Evolutionary conservation across 1,140 invertebrate genomes (phyloP).

Genomic region (Drosophila virilis): DNA sequence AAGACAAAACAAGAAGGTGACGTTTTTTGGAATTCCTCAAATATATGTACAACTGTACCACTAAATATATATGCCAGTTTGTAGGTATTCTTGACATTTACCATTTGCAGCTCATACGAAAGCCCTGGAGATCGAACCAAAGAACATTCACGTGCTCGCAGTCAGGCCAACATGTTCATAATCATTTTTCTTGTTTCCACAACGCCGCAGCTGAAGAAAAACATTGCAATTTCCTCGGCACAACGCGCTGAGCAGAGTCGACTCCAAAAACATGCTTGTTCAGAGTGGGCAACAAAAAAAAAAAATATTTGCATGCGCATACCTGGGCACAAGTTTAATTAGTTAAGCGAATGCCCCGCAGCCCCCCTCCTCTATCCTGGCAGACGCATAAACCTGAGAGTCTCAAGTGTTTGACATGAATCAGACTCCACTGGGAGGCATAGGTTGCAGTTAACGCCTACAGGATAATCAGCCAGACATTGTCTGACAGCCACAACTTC

Average conservation of each 20-base stretch:
- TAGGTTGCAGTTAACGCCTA: constrained; percentile 70
- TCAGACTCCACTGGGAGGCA: constrained; percentile 62
- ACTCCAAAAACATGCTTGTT: constrained; percentile 18
- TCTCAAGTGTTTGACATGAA: constrained; percentile 40
- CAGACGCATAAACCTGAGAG: constrained; percentile 41
- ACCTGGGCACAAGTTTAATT: constrained; percentile 74
- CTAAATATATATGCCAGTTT: too few relatives aligned
- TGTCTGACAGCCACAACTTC: constrained; percentile 72
- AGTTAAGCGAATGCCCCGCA: constrained; percentile 51
- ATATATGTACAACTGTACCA: too few relatives aligned
- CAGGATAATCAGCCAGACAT: constrained; percentile 45
- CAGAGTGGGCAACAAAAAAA: constrained; percentile 5
- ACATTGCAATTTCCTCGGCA: constrained; percentile 62
- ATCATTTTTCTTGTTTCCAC: constrained; percentile 71
- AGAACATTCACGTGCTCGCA: constrained; percentile 9
- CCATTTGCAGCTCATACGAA: neutral
- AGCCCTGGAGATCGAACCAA: neutral
- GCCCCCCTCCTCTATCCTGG: neutral
- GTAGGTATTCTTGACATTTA: neutral
- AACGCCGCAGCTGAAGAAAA: constrained; percentile 36
- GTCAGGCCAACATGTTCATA: constrained; percentile 48
- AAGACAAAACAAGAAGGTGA: neutral
- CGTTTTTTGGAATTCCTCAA: too few relatives aligned
- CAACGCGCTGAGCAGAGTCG: constrained; percentile 55
- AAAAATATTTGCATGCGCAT: constrained; percentile 64